Evolutionary conservation across 2,888 invertebrate genomes (phyloP).

Genomic region (Camptogramma bilineatum): DNA sequence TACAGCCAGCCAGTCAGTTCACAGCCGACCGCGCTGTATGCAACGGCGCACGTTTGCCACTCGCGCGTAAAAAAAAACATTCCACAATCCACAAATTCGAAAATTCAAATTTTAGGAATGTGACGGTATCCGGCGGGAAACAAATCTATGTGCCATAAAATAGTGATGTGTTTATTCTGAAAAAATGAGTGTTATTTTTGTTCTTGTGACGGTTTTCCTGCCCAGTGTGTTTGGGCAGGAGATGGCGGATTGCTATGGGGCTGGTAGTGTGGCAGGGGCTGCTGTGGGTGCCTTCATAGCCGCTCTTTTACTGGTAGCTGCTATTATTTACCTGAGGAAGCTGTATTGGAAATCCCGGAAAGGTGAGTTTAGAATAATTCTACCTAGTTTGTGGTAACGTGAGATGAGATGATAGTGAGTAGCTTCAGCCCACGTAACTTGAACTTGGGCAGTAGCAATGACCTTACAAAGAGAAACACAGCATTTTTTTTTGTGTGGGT

Average conservation of each 20-base stretch:
- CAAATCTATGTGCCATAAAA: conserved; percentile 77
- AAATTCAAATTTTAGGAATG: conserved; percentile 72
- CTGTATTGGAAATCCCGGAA: conserved; percentile 87
- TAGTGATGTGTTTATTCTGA: conserved; percentile 67
- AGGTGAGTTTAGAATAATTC: conserved; percentile 75
- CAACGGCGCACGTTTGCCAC: conserved; percentile 67
- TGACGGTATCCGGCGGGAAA: conserved; percentile 64
- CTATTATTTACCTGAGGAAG: conserved; percentile 85
- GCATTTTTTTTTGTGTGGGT: conserved; percentile 1
- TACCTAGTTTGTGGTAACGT: conserved; percentile 25
- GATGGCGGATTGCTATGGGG: conserved; percentile 86
- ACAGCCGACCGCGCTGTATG: conserved; percentile 76
- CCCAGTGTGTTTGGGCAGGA: conserved; percentile 79
- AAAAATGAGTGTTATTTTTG: conserved; percentile 78
- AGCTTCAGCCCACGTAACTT: conserved; percentile 28
- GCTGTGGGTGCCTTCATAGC: conserved; percentile 89
- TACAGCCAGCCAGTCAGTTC: conserved; percentile 41
- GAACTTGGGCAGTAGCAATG: conserved; percentile 17
- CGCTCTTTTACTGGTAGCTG: conserved; percentile 86
- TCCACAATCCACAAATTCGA: conserved; percentile 54
- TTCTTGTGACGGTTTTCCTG: conserved; percentile 77
- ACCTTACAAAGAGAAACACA: conserved; percentile 17
- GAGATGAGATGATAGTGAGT: conserved; percentile 32
- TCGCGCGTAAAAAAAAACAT: conserved; percentile 60
- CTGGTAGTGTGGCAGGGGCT: conserved; percentile 89